Evolutionary conservation across 2,888 invertebrate species (phyloP).

Genomic region (Platycheirus albimanus): DNA sequence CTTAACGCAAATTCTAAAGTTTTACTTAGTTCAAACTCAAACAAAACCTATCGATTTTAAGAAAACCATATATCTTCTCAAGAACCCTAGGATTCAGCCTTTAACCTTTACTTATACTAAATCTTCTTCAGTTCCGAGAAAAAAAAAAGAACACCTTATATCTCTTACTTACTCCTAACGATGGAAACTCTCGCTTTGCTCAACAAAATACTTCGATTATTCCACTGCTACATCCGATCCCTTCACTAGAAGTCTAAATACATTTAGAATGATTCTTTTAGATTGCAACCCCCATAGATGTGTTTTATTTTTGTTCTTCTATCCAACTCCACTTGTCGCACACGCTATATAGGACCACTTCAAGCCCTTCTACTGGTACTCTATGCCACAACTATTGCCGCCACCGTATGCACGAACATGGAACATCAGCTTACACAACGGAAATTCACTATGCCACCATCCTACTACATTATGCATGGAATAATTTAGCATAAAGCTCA

Average conservation of each 20-base stretch:
- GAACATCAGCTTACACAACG: conserved; percentile 70
- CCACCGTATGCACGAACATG: conserved; percentile 62
- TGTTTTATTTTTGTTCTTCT: too few relatives aligned
- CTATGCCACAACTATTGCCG: background rate
- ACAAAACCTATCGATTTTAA: background rate
- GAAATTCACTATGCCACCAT: conserved; percentile 70
- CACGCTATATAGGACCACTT: conserved; percentile 52
- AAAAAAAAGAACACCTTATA: conserved; percentile 38
- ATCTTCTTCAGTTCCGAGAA: conserved; percentile 32
- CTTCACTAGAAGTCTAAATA: background rate
- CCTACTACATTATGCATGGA: conserved; percentile 72
- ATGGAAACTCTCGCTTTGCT: background rate
- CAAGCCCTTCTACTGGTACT: conserved; percentile 1
- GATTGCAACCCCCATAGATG: background rate
- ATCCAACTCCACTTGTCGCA: conserved; percentile 48
- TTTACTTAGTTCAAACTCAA: too few relatives aligned
- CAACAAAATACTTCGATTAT: conserved; percentile 56
- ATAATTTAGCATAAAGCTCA: conserved; percentile 70
- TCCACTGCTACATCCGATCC: background rate
- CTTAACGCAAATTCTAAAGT: too few relatives aligned
- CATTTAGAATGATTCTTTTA: conserved; percentile 28
- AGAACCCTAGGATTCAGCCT: conserved; percentile 19
- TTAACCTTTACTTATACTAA: conserved; percentile 54
- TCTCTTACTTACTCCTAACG: conserved; percentile 31
- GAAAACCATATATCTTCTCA: conserved; percentile 40